These are phyloP conservation scores for Anoura caudifer DNA, from an alignment of 2,113 vertebrate genomes.

Conservation along the genomic window DNA sequence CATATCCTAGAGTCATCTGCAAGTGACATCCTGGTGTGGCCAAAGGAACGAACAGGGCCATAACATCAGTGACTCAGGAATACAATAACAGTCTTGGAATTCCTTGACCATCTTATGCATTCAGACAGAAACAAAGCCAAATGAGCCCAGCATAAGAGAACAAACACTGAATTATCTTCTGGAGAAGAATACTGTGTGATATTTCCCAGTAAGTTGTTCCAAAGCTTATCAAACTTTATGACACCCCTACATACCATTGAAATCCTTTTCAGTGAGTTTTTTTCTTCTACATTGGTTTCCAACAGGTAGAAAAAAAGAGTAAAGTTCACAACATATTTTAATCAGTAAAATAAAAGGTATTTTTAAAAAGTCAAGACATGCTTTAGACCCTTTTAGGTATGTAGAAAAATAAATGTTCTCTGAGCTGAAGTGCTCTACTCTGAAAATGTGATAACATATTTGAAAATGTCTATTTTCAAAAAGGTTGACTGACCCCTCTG, in stretches of 20 bases:
- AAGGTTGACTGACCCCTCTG: neutral
- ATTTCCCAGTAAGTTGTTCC: neutral
- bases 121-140: neutral
- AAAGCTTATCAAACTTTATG: conserved; percentile 24
- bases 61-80: neutral
- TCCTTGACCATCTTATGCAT: neutral
- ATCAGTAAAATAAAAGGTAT: neutral
- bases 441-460: neutral
- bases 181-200: neutral
- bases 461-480: neutral
- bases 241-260: neutral
- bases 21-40: neutral
- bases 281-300: neutral
- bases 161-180: neutral
- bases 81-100: neutral
- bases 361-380: neutral
- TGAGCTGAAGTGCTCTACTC: neutral
- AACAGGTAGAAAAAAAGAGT: neutral
- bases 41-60: neutral
- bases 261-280: neutral
- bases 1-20: neutral
- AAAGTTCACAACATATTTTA: neutral
- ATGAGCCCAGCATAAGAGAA: neutral
- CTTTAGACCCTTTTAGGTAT: neutral
- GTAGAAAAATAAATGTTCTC: neutral